A percentile compares a stretch with the other conserved stretches of the same genome.
These are phyloP conservation scores for Elegia similella DNA, from an alignment of 2,888 invertebrate species.

Conservation along the genomic window DNA sequence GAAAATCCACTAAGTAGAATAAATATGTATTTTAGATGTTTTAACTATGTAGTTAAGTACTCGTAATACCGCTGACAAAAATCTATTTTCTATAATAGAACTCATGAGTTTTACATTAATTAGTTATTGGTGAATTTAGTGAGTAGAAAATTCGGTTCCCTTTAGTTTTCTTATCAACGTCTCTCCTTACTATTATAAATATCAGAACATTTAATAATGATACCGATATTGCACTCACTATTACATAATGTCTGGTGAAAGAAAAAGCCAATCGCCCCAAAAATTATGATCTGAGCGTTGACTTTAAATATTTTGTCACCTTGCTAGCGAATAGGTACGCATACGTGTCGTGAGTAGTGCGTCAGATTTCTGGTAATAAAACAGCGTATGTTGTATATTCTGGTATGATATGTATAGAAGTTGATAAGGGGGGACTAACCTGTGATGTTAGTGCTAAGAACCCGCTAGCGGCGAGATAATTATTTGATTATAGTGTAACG, in stretches of 20 bases:
- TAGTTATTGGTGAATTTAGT: too few species aligned
- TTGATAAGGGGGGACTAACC: background rate
- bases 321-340: too few species aligned
- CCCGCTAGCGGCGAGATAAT: constrained; percentile 1
- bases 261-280: too few species aligned
- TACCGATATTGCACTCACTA: too few species aligned
- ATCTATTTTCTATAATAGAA: background rate
- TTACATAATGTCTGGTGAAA: too few species aligned
- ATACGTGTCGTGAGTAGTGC: too few species aligned
- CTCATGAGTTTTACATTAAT: too few species aligned
- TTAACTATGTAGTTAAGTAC: background rate
- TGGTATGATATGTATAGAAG: background rate
- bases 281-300: too few species aligned
- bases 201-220: too few species aligned
- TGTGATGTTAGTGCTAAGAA: constrained; percentile 18
- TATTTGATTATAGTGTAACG: background rate
- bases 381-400: background rate
- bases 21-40: background rate
- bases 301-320: too few species aligned
- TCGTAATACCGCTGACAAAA: background rate
- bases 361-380: too few species aligned
- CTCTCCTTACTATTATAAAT: too few species aligned
- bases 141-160: background rate
- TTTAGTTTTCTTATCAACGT: background rate
- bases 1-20: background rate